phyloP scores from a whole-genome alignment of 2,113 vertebrate genomes.

The Fulica atra region DNA sequence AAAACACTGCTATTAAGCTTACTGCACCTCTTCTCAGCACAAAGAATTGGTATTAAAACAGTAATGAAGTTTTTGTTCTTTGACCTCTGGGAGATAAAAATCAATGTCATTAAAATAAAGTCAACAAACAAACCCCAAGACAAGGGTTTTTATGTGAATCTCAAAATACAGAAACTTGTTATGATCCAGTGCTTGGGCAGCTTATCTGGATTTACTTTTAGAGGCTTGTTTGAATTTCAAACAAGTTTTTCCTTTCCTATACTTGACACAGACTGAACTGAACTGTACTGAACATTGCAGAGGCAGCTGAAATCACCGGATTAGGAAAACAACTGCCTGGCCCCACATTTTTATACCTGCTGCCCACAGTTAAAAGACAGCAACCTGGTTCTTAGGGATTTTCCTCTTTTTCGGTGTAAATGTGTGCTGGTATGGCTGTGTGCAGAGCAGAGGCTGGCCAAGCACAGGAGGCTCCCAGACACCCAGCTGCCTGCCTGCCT shows the following conservation, averaged over 20 bases:
- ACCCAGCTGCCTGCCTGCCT: background rate
- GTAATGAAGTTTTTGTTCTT: background rate
- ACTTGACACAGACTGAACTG: background rate
- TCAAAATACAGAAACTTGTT: conserved; percentile 5
- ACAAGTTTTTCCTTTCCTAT: background rate
- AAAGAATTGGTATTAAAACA: background rate
- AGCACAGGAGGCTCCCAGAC: background rate
- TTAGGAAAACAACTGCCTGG: background rate
- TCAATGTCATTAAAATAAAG: background rate
- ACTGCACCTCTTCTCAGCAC: background rate
- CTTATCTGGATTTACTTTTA: conserved; percentile 42
- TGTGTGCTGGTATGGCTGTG: background rate
- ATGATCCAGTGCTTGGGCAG: background rate
- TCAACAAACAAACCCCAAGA: background rate
- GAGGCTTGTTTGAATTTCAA: conserved; percentile 43
- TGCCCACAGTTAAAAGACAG: background rate
- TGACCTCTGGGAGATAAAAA: conserved; percentile 33
- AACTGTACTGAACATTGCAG: conserved; percentile 12
- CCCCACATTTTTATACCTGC: background rate
- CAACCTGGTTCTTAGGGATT: background rate
- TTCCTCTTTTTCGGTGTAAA: background rate
- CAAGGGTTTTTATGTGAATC: background rate
- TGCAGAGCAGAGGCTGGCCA: background rate
- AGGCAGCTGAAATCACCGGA: background rate
- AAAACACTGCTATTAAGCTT: background rate